Evolutionary conservation across 2,888 invertebrate genomes (phyloP).

Genomic region (Coenonympha arcania): DNA sequence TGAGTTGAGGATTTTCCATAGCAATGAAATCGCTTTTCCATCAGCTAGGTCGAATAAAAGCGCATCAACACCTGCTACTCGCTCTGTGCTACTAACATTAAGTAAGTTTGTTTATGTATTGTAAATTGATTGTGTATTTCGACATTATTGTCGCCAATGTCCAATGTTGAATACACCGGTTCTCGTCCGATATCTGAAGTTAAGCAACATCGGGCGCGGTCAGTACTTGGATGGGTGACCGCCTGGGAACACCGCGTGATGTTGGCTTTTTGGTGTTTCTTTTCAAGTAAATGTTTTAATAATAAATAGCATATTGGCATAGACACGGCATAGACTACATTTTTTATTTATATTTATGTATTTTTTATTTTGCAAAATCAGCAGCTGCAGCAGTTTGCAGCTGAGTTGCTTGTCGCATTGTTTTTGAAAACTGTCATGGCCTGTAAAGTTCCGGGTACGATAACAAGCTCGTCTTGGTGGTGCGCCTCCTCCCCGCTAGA

Average conservation of each 20-base stretch:
- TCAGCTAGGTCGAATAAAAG: conserved; percentile 30
- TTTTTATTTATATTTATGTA: too few relatives aligned
- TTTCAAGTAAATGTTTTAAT: too few relatives aligned
- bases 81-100: conserved; percentile 45
- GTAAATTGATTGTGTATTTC: too few relatives aligned
- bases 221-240: conserved; percentile 52
- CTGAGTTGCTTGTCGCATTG: too few relatives aligned
- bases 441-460: neutral
- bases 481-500: neutral
- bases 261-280: conserved; percentile 41
- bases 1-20: conserved; percentile 62
- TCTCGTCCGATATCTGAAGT: conserved; percentile 49
- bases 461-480: neutral
- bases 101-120: conserved; percentile 51
- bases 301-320: too few relatives aligned
- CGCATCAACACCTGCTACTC: conserved; percentile 30
- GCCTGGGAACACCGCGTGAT: conserved; percentile 48
- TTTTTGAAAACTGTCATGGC: neutral
- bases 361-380: too few relatives aligned
- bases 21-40: conserved; percentile 57
- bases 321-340: too few relatives aligned
- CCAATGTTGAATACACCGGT: conserved; percentile 44
- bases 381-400: too few relatives aligned
- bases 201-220: conserved; percentile 46
- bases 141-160: conserved; percentile 29